These are phyloP conservation scores for Bambusicola thoracicus DNA, from an alignment of 2,113 vertebrate species.

Conservation along the genomic window DNA sequence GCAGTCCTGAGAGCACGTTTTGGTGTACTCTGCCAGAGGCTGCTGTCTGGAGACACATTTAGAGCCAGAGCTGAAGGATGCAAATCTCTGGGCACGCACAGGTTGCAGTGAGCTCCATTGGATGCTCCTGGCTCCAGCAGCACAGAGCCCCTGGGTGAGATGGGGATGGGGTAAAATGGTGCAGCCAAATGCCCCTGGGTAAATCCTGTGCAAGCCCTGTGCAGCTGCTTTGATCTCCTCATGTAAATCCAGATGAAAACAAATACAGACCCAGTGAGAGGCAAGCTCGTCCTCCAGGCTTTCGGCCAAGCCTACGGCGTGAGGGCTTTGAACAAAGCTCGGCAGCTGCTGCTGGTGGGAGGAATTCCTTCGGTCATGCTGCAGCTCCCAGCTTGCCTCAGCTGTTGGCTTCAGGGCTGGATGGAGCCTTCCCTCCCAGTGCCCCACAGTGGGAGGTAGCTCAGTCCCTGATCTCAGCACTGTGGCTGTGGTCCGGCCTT, in stretches of 20 bases:
- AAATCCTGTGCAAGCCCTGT: background rate
- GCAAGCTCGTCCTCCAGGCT: background rate
- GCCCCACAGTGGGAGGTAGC: background rate
- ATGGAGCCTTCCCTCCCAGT: background rate
- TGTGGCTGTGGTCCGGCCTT: background rate
- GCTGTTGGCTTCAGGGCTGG: background rate
- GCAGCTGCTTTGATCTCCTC: constrained; percentile 51
- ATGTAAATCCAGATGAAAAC: constrained; percentile 27
- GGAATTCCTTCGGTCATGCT: constrained; percentile 37
- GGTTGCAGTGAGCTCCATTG: background rate
- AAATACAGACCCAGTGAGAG: background rate
- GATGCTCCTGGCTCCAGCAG: background rate
- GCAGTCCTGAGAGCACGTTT: rapidly evolving
- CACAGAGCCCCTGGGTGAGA: rapidly evolving
- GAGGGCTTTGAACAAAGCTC: constrained; percentile 24
- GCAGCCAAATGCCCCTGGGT: background rate
- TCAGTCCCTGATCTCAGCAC: background rate
- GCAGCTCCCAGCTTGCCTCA: constrained; percentile 46
- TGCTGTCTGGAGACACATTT: background rate
- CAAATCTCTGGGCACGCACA: background rate
- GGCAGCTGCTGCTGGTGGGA: constrained; percentile 44
- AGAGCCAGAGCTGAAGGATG: background rate
- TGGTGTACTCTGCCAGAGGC: background rate
- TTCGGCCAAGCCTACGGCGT: background rate
- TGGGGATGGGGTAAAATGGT: background rate